Conservation (phyloP, 2,113 vertebrate species). For the Aspidoscelis tigris region DNA sequence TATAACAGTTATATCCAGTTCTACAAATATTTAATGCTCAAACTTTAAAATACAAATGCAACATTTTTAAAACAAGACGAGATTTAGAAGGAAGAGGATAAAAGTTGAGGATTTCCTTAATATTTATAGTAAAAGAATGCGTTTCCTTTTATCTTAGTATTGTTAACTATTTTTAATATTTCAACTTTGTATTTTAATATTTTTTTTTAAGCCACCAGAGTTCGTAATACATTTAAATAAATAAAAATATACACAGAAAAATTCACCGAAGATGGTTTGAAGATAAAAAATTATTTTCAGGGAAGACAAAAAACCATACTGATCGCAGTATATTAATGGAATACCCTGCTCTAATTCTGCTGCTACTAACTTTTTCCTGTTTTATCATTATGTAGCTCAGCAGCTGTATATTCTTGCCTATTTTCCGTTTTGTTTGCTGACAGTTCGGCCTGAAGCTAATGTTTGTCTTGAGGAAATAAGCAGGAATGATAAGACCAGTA, state of each 20-base stretch:
- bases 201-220: too few species aligned
- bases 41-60: background rate
- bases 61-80: background rate
- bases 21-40: background rate
- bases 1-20: background rate
- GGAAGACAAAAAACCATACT: conserved; percentile 5
- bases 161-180: too few species aligned
- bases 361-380: conserved; percentile 28
- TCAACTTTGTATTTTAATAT: too few species aligned
- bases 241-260: background rate
- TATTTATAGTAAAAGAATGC: background rate
- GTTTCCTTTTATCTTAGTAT: too few species aligned
- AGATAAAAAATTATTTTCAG: conserved; percentile 32
- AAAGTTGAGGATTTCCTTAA: background rate
- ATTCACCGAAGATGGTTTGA: background rate
- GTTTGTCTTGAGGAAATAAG: conserved; percentile 62
- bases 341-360: conserved; percentile 55
- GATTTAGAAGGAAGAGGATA: background rate
- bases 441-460: conserved; percentile 53
- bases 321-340: conserved; percentile 9
- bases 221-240: too few species aligned
- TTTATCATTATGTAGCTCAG: conserved; percentile 44
- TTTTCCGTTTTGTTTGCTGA: conserved; percentile 72
- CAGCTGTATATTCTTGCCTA: conserved; percentile 54
- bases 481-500: conserved; percentile 47